Evolutionary conservation across 2,113 vertebrate genomes (phyloP), one percentile per base, ranked within the genome.

Genomic region (Mesitornis unicolor): DNA sequence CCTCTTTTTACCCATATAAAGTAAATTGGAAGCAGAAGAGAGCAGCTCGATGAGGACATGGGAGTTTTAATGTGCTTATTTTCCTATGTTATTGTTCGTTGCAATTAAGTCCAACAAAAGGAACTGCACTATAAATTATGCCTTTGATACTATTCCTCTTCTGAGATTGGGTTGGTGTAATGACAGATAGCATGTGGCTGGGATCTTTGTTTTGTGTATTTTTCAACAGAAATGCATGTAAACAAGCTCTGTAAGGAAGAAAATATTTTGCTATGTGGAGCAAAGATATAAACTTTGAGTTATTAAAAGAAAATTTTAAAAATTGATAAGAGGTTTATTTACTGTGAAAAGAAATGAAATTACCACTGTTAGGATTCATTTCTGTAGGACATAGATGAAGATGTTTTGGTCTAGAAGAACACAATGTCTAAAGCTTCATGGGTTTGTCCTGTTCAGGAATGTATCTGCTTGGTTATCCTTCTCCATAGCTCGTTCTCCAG

Each of bases 1-100:
- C 65, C 35, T 76, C 93, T 75, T 70, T 89, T 70, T 89, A 84
- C n/a, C 65, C 93, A 83, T 93, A 75, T 92, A 92, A 95, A 95
- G 76, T 82, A 78, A 91, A 94, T 90, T 76, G 81, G 77, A 77
- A 84, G 80, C 51, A 71, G 36, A 90, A 87, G 40, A 80, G 35
- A 63, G 42, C 16, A 54, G 69, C 47, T 78, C 3, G 11, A 9
- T 63, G 36, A 48, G 75, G 60, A 64, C n/a, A 64, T 51, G 14
- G 43, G 59, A 36, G 28, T 84, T 85, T 60, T 71, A 79, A 73
- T 80, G 33, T 77, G 59, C 42, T 75, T 83, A 15, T 80, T 97
- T 84, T 74, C 36, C 21, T 83, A 10, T 1, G 13, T 53, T 93
- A 96, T 80, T 94, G 42, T 75, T 91, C 78, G 56, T 40, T 53